A percentile compares a stretch with the other conserved stretches of the same genome.
Evolutionary conservation across 2,113 vertebrate genomes (phyloP).

Genomic region (Puffinus mauretanicus): DNA sequence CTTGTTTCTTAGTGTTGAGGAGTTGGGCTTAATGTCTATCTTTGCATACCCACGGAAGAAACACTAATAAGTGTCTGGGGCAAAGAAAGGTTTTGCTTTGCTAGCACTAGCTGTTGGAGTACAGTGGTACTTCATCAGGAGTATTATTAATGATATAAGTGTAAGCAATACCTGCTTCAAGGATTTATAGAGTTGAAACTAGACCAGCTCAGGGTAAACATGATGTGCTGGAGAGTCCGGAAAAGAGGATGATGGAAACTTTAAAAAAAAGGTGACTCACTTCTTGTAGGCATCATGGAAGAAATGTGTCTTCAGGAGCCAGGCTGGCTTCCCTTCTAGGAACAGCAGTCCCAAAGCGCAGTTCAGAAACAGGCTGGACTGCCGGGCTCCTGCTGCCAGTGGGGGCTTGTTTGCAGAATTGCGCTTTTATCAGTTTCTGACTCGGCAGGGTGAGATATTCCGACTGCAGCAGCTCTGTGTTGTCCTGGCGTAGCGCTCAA

Average conservation of each 20-base stretch:
- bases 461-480: fast-evolving
- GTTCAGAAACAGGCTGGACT: background rate
- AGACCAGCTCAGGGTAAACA: background rate
- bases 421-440: background rate
- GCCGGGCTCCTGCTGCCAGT: background rate
- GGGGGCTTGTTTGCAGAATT: background rate
- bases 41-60: background rate
- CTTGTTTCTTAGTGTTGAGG: background rate
- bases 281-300: conserved; percentile 34
- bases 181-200: background rate
- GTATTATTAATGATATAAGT: fast-evolving
- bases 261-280: conserved; percentile 29
- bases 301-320: background rate
- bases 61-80: background rate
- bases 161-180: background rate
- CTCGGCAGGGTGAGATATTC: fast-evolving
- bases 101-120: fast-evolving
- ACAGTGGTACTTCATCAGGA: background rate
- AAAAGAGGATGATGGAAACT: background rate
- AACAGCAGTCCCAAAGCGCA: background rate
- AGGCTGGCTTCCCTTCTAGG: background rate
- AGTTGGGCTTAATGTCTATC: background rate
- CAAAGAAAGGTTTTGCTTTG: background rate
- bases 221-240: background rate
- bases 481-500: background rate